A percentile compares a stretch with the other conserved stretches of the same genome.
These are phyloP conservation scores for Cichlasoma orientale DNA, from an alignment of 2,797 vertebrate species.

Conservation along the genomic window DNA sequence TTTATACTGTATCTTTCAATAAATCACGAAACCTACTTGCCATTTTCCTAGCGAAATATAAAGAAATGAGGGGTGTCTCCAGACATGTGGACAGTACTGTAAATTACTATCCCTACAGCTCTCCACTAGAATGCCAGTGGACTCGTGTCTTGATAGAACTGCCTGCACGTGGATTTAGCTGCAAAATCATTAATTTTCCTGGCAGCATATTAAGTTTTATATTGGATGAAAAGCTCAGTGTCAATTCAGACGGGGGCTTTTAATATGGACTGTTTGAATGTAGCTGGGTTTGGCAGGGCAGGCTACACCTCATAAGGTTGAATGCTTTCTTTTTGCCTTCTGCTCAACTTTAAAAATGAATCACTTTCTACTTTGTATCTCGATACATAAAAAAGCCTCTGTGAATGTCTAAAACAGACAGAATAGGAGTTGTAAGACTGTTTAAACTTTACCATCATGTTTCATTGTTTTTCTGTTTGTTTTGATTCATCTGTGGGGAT, in stretches of 20 bases:
- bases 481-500: no score
- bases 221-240: no score
- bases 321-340: neutral
- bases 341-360: neutral
- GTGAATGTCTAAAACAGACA: neutral
- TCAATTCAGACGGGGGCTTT: neutral
- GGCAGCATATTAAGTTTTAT: neutral
- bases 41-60: no score
- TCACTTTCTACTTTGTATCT: neutral
- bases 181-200: neutral
- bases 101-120: no score
- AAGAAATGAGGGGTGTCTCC: no score
- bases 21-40: no score
- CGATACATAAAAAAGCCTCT: neutral
- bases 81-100: no score
- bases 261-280: neutral
- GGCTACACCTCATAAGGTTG: neutral
- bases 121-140: no score
- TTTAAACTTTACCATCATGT: neutral
- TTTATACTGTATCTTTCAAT: no score
- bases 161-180: neutral
- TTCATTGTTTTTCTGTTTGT: no score
- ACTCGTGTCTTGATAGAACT: neutral
- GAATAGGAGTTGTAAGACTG: neutral
- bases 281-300: no score